Percentiles rank a stretch among this genome's conserved stretches.
Conservation (phyloP, 1,140 invertebrate genomes). For the Hetaerina americana region DNA sequence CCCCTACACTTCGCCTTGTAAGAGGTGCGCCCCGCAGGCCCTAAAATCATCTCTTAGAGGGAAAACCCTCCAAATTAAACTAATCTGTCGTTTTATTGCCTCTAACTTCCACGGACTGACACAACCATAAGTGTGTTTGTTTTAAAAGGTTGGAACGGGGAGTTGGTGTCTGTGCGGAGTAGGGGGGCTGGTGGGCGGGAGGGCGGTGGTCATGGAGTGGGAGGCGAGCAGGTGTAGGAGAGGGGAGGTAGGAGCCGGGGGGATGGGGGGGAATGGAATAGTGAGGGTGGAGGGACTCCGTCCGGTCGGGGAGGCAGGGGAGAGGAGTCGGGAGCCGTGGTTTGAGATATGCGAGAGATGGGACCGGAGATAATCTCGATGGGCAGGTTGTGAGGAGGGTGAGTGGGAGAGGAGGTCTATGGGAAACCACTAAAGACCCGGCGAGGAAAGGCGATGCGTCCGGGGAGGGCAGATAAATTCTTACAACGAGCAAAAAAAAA, state of each 20-base stretch:
- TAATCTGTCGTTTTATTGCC: neutral
- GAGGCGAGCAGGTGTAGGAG: no score
- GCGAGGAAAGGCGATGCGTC: neutral
- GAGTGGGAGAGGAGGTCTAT: neutral
- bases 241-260: no score
- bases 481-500: neutral
- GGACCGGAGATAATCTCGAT: neutral
- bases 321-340: neutral
- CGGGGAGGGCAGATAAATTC: neutral
- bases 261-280: no score
- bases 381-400: neutral
- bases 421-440: neutral
- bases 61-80: neutral
- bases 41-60: neutral
- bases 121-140: neutral
- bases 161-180: neutral
- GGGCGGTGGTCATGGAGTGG: no score
- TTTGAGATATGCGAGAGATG: neutral
- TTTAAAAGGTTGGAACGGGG: neutral
- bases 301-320: no score
- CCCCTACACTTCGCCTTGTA: no score
- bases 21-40: neutral
- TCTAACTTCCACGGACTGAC: neutral
- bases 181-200: neutral
- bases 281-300: no score